Conservation (phyloP, 2,113 vertebrate species). For the Burhinus oedicnemus region DNA sequence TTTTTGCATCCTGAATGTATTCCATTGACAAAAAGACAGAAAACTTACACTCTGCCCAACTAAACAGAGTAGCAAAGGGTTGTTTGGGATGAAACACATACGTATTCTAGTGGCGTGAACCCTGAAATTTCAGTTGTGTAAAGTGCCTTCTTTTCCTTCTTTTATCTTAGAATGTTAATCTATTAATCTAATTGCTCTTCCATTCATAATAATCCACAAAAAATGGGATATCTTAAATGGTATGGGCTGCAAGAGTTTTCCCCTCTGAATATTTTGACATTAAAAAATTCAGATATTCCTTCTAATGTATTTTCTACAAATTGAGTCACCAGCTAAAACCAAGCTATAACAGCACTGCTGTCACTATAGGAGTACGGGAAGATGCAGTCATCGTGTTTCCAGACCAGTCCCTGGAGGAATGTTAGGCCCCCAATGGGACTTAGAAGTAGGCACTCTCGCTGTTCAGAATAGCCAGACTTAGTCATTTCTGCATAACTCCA, state of each 20-base stretch:
- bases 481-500: neutral
- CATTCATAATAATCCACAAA: neutral
- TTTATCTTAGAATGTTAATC: neutral
- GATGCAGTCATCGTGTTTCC: neutral
- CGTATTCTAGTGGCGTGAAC: neutral
- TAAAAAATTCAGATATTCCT: neutral
- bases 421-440: too few relatives aligned
- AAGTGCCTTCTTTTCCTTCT: neutral
- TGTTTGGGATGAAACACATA: neutral
- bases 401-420: neutral
- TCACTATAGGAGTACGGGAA: neutral
- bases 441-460: neutral
- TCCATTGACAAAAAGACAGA: neutral
- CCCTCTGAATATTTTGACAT: neutral
- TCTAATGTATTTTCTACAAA: neutral
- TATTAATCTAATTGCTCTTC: neutral
- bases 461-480: neutral
- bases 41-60: neutral
- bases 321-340: neutral
- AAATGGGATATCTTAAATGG: neutral
- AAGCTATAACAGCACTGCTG: neutral
- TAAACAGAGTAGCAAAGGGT: neutral
- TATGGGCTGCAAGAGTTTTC: neutral
- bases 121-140: neutral
- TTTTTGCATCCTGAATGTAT: neutral